Evolutionary conservation across 1,140 invertebrate genomes (phyloP), one percentile per base, ranked within the genome.

Genomic region (Heliothis subflexa): DNA sequence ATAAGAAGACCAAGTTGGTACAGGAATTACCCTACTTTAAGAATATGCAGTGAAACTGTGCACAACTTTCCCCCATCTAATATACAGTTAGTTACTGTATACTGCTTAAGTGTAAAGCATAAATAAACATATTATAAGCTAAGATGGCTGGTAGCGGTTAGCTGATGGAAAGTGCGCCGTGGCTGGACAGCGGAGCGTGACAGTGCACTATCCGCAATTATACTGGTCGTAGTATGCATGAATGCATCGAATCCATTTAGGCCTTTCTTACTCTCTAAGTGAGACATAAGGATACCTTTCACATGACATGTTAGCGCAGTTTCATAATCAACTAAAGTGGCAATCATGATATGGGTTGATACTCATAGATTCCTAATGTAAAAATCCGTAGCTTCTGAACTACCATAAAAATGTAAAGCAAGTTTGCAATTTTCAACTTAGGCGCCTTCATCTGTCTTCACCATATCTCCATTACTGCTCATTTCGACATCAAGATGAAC

Each of bases 91-190:
- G 10, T n/a, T 13, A 54, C 52, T 9, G 16, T 12, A 40, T 28
- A 62, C 25, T 40, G 9, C 14, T 1, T 21, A 55, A 21, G 54
- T 55, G n/a, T n/a, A n/a, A n/a, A 40, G 61, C 52, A 47, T 47
- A 47, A 62, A 13, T 16, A n/a, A 47, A 11, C 40, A 66, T 4
- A 47, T 47, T 64, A 18, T 40, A 47, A 33, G 7, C 3, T 7
- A 33, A 18, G 62, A 64, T 47, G 62, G 33, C 61, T 28, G 61
- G 2, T 11, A 64, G 61, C 33, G 61, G 61, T 64, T 28, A 45
- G 61, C 33, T 64, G 61, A 11, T 57, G 40, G 40, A 47, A 64
- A 64, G 62, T 47, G 62, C 61, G 61, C 47, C 62, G 40, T 47
- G 62, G 40, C 40, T 66, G 40, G 14, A 13, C 40, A 16, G 2